phyloP scores from a whole-genome alignment of 2,113 vertebrate species.

The Mystacornis crossleyi region DNA sequence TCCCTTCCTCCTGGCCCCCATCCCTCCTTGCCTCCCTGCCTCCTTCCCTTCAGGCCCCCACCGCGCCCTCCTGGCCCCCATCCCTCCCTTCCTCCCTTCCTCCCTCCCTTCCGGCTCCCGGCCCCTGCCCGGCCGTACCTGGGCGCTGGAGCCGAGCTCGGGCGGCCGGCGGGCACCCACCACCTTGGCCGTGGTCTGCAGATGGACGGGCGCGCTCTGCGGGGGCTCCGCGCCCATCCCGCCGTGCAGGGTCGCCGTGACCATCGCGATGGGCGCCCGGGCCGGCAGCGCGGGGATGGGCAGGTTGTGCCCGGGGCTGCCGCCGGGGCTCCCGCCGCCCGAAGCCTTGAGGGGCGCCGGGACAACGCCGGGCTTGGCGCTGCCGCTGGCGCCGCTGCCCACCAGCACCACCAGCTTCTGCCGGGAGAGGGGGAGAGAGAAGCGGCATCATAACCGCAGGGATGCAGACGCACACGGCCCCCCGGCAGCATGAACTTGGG shows the following conservation, averaged over 20 bases:
- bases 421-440: constrained; percentile 11
- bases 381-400: constrained; percentile 32
- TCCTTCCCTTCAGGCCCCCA: no score
- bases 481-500: neutral
- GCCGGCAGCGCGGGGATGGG: constrained; percentile 82
- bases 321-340: neutral
- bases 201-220: neutral
- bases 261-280: constrained; percentile 84
- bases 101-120: no score
- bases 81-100: no score
- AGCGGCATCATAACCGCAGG: neutral
- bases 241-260: constrained; percentile 84
- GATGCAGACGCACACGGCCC: neutral
- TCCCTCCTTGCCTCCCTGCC: no score
- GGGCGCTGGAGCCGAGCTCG: no score
- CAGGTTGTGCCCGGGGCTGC: constrained; percentile 68
- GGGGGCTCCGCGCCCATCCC: constrained; percentile 77
- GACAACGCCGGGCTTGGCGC: constrained; percentile 71
- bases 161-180: no score
- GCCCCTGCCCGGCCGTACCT: no score
- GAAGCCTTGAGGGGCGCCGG: constrained; percentile 78
- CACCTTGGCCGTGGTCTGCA: no score
- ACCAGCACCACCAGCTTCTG: constrained; percentile 81
- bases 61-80: no score
- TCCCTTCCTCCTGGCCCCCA: no score